A percentile compares a stretch with the other conserved stretches of the same genome.
phyloP scores from a whole-genome alignment of 2,113 vertebrate species.

The Pelusios castaneus region DNA sequence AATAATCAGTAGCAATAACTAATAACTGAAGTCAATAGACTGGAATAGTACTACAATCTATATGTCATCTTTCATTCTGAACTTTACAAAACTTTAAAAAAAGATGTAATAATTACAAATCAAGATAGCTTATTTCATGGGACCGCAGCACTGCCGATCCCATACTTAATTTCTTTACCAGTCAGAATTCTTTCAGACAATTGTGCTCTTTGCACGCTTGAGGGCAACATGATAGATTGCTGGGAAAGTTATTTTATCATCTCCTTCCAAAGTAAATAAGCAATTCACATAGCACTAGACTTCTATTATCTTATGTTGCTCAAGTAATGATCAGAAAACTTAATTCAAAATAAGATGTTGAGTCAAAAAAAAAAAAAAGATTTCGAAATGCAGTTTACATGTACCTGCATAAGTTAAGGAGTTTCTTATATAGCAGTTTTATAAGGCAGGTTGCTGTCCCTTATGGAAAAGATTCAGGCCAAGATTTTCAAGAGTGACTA shows the following conservation, averaged over 20 bases:
- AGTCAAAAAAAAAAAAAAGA: conserved; percentile 3
- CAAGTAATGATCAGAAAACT: conserved; percentile 27
- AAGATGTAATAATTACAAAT: not conserved
- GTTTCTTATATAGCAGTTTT: conserved; percentile 5
- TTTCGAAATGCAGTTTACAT: conserved; percentile 46
- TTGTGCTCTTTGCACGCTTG: conserved; percentile 32
- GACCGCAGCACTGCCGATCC: not conserved
- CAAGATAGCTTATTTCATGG: not conserved
- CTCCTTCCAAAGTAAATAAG: conserved; percentile 37
- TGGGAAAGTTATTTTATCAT: conserved; percentile 36
- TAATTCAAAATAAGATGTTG: conserved; percentile 28
- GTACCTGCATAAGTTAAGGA: conserved; percentile 14
- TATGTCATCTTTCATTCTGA: not conserved
- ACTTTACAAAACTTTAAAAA: not conserved
- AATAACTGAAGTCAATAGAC: not conserved
- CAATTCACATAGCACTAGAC: not conserved
- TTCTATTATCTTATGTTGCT: conserved; percentile 26
- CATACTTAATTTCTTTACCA: not conserved
- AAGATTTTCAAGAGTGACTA: conserved; percentile 2
- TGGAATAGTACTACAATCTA: not conserved
- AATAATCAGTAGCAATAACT: not conserved
- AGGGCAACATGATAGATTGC: conserved; percentile 12
- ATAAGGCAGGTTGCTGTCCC: conserved; percentile 3
- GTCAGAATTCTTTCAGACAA: not conserved
- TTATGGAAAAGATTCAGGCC: conserved; percentile 14